These are phyloP conservation scores for Dryocosmus kuriphilus DNA, from an alignment of 2,888 invertebrate species.

Conservation along the genomic window DNA sequence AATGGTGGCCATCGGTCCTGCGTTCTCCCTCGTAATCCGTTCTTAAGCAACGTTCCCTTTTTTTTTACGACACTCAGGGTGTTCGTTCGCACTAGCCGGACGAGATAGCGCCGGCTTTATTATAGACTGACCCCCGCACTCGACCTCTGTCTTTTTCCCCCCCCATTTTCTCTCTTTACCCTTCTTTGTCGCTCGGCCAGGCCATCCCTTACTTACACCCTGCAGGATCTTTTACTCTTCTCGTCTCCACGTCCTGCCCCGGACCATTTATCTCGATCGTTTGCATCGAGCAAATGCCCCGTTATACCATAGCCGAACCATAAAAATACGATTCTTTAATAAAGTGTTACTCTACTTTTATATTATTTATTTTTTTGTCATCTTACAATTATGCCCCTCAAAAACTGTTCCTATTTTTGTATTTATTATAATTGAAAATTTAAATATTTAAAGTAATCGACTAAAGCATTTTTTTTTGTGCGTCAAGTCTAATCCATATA, in stretches of 20 bases:
- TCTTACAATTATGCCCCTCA: neutral
- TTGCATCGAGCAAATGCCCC: constrained; percentile 66
- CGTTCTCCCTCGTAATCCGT: constrained; percentile 76
- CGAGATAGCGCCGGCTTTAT: constrained; percentile 75
- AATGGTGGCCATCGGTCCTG: constrained; percentile 60
- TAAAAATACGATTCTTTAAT: constrained; percentile 37
- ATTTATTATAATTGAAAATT: neutral
- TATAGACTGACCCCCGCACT: constrained; percentile 76
- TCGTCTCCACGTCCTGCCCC: constrained; percentile 61
- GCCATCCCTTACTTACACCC: constrained; percentile 49
- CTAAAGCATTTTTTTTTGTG: neutral
- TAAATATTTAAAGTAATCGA: neutral
- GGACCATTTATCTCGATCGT: constrained; percentile 75
- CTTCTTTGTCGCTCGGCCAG: constrained; percentile 18
- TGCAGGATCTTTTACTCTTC: constrained; percentile 51
- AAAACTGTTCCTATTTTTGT: neutral
- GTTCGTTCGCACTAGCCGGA: constrained; percentile 67
- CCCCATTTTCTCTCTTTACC: constrained; percentile 45
- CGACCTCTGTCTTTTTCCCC: constrained; percentile 62
- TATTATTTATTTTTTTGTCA: neutral
- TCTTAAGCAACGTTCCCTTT: constrained; percentile 73
- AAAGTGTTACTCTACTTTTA: constrained; percentile 13
- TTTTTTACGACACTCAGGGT: constrained; percentile 71
- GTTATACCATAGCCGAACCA: constrained; percentile 19
- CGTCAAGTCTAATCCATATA: too few relatives aligned